These are phyloP conservation scores for Petrolisthes cinctipes DNA, from an alignment of 2,888 invertebrate species.

Conservation along the genomic window DNA sequence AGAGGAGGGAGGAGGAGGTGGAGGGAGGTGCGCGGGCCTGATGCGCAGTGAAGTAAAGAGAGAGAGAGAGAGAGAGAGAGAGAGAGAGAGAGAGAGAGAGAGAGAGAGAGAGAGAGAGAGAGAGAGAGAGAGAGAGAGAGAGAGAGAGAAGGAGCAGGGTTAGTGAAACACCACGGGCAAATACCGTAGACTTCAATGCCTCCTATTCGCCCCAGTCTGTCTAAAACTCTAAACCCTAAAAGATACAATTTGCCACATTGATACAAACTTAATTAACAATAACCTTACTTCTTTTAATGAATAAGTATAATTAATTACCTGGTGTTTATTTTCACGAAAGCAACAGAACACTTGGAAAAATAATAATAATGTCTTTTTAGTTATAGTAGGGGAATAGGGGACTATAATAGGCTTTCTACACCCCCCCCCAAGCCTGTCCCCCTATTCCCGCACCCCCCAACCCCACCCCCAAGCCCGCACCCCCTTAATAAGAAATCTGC, in stretches of 20 bases:
- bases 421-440: too few species aligned
- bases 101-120: slow-evolving; percentile 5
- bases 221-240: not conserved
- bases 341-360: too few species aligned
- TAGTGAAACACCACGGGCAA: slow-evolving; percentile 32
- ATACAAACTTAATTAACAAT: too few species aligned
- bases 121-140: not conserved
- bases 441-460: too few species aligned
- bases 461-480: too few species aligned
- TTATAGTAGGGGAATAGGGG: too few species aligned
- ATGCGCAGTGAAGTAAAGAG: not conserved
- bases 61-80: slow-evolving; percentile 6
- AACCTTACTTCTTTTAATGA: not conserved
- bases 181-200: slow-evolving; percentile 31
- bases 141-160: not conserved
- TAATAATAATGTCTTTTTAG: too few species aligned
- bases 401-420: too few species aligned
- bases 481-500: too few species aligned
- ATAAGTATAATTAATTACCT: too few species aligned
- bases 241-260: too few species aligned
- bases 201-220: not conserved
- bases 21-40: not conserved
- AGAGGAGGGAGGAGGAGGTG: not conserved
- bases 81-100: slow-evolving; percentile 12
- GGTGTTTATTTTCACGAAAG: too few species aligned